Conservation (phyloP, 2,113 vertebrate genomes). For the Mus spicilegus region DNA sequence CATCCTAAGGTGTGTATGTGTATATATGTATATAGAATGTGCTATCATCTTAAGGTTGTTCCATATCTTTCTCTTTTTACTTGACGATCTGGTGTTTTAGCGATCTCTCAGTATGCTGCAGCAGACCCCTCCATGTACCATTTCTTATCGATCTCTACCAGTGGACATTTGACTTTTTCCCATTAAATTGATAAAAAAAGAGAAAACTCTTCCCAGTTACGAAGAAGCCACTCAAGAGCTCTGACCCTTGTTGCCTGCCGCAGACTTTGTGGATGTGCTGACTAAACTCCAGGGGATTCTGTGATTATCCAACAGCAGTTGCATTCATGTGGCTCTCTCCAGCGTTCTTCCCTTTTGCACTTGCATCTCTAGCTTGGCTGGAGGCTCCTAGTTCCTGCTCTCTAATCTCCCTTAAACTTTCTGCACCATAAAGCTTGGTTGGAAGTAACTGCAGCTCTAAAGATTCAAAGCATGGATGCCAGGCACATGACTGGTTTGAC, state of each 20-base stretch:
- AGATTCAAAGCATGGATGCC: neutral
- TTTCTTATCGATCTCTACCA: neutral
- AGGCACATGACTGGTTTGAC: neutral
- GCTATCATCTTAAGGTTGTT: neutral
- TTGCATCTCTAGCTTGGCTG: neutral
- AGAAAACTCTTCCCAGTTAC: neutral
- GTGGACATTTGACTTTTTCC: neutral
- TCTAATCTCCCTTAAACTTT: neutral
- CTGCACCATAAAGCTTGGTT: neutral
- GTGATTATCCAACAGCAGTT: neutral
- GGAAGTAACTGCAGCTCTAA: constrained; percentile 1
- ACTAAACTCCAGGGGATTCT: neutral
- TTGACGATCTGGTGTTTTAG: neutral
- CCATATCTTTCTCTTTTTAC: neutral
- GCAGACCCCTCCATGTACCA: accelerated
- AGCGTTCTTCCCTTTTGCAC: neutral
- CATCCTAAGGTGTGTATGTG: too few relatives aligned
- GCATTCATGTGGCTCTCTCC: neutral
- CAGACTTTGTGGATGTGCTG: neutral
- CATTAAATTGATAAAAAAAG: neutral
- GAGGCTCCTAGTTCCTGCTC: neutral
- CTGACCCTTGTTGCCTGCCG: neutral
- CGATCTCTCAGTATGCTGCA: neutral
- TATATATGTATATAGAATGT: too few relatives aligned
- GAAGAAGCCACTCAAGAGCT: neutral